Evolutionary conservation across 2,797 vertebrate species (phyloP), one percentile per base, ranked within the genome.

Genomic region (Sarcoramphus papa): DNA sequence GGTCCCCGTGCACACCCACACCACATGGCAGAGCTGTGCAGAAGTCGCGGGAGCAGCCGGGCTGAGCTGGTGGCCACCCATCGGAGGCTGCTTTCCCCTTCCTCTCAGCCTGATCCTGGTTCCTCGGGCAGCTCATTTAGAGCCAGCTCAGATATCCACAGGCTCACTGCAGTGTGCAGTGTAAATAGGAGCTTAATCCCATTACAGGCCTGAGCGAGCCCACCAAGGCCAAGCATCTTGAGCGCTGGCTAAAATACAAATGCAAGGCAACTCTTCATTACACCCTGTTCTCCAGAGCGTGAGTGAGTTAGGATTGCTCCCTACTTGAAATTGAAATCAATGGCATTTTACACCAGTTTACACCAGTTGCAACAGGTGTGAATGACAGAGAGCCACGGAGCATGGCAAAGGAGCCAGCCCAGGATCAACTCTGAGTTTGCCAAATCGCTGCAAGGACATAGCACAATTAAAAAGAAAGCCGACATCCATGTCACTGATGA

Each of bases 141-240:
- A 88, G 27, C 11, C n/a, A 37, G 64, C 45, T 54, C 79, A 54
- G 62, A 14, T 40, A 65, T 23, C 53, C 69, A 68, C 17, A 28
- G 35, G 28, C 69, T 43, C 79, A 5, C 22, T 43, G 28, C 31
- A 16, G 23, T 15, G 43, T 57, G 48, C 68, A 21, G 57, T 31
- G 68, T 68, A 83, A 96, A 93, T 11, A 88, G n/a, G 21, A 94
- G 23, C 35, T 83, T 95, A 92, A 95, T 95, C 88, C 59, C 63
- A 35, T 73, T 60, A 78, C 27, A 83, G 63, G 40, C 4, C 43
- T 82, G 45, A 81, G 79, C 21, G 48, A 81, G 14, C 18, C 56
- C 57, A 51, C 47, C 0, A 18, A 88, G 62, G 35, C 51, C 77
- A 51, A 80, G 30, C 19, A 56, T 56, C 43, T 1, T 18, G 65